Base-by-base conservation (phyloP, 2,797 vertebrate species). In the Platalea minor region DNA sequence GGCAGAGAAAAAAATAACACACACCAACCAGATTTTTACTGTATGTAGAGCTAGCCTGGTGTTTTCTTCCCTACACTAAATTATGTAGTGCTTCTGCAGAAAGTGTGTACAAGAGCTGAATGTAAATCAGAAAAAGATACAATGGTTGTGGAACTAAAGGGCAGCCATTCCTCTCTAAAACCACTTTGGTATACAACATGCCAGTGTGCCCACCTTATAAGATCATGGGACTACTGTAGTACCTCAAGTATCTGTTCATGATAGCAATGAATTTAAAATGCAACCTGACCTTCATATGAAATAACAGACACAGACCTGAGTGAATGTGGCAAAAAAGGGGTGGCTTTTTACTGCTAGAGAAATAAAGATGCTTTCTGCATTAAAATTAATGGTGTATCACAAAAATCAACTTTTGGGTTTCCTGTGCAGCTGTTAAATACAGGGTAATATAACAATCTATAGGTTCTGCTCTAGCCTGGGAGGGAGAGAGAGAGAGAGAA, bases 21-120 rank as follows among this genome's bases (percentile, higher is more conserved):
- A 56, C 11, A 64, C 50, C 59, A 85, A 85, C 37, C 28, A 91
- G 84, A 41, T 67, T 94, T 94, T 88, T 91, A 57, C 68, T 2
- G 0, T 89, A 93, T 70, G 59, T 86, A 83, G 78, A 92, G 68
- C 45, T 74, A 90, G 48, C 60, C 45, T 61, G 17, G 65, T 94
- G 56, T 95, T 97, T 95, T 96, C 85, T 91, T 90, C 82, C 65
- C 73, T 85, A 67, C 79, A 90, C 88, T 96, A 97, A 97, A 97
- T 97, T 97, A 97, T 96, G 95, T 90, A 97, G 95, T 88, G 90
- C 82, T 91, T 96, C 95, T 96, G 93, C 92, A 95, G 95, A 91
- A 96, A 84, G 59, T 31, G 84, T 31, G 68, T 65, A 91, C 96
- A 96, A 85, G 92, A 88, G 75, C 67, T 84, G 97, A 97, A 97